These are phyloP conservation scores for Palythoa grandiflora DNA, from an alignment of 92 coral and sea anemone species.

Conservation along the genomic window DNA sequence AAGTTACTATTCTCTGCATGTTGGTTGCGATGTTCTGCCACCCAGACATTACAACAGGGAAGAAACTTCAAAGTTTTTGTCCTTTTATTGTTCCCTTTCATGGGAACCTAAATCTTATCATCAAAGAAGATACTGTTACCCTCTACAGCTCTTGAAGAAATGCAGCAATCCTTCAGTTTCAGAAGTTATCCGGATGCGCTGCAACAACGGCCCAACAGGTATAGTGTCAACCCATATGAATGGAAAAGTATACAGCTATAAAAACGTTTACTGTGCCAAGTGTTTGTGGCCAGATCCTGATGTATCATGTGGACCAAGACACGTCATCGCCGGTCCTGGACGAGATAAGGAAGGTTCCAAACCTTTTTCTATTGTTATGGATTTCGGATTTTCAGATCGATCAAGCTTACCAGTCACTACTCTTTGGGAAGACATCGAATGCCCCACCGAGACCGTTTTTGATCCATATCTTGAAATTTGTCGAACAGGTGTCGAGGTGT, in stretches of 20 bases:
- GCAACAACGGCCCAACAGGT: background rate
- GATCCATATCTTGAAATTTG: constrained; percentile 42
- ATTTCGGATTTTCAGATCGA: constrained; percentile 34
- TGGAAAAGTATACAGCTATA: constrained; percentile 23
- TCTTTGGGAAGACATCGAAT: background rate
- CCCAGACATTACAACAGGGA: background rate
- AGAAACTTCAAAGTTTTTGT: background rate
- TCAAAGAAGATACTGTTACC: constrained; percentile 8
- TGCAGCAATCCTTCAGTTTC: background rate
- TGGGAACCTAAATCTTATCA: background rate
- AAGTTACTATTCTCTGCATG: background rate
- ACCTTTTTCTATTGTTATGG: constrained; percentile 16
- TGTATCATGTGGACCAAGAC: constrained; percentile 48
- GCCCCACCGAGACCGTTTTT: constrained; percentile 42
- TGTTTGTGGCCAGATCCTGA: constrained; percentile 39
- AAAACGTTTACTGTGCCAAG: constrained; percentile 53
- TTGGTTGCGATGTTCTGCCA: constrained; percentile 1
- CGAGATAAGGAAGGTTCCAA: too few species aligned
- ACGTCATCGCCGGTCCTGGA: too few species aligned
- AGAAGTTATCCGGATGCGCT: background rate
- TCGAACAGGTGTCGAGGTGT: background rate
- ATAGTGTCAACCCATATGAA: background rate
- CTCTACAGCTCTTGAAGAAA: background rate
- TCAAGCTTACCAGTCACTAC: background rate
- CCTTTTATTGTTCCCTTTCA: background rate